Conservation (phyloP, 2,888 invertebrate species). For the Caenorhabditis imperialis region DNA sequence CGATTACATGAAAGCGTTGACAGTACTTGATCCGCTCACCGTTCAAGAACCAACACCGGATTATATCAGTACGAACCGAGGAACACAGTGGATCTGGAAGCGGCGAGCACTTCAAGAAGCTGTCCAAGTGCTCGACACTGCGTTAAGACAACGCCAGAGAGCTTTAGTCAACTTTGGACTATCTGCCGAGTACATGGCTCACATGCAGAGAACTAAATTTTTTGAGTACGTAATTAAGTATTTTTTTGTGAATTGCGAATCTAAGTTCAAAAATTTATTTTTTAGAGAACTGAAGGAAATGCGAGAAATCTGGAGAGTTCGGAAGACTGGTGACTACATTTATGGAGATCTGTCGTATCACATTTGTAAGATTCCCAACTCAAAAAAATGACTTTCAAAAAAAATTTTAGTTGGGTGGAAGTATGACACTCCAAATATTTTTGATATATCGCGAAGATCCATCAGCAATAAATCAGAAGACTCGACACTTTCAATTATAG, state of each 20-base stretch:
- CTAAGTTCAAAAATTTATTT: too few species aligned
- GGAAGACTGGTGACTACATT: slow-evolving; percentile 70
- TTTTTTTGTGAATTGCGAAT: too few species aligned
- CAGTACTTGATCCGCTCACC: slow-evolving; percentile 56
- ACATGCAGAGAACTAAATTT: slow-evolving; percentile 57
- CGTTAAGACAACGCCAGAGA: slow-evolving; percentile 35
- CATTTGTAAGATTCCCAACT: slow-evolving; percentile 66
- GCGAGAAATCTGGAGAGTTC: slow-evolving; percentile 73
- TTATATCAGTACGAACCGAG: slow-evolving; percentile 52
- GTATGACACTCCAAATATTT: slow-evolving; percentile 58
- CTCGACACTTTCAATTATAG: slow-evolving; percentile 17
- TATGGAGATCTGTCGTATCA: slow-evolving; percentile 76
- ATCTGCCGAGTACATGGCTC: slow-evolving; percentile 44
- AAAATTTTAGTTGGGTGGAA: slow-evolving; percentile 69
- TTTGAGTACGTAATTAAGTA: slow-evolving; percentile 56
- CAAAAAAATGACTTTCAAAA: too few species aligned
- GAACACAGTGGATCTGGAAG: slow-evolving; percentile 70
- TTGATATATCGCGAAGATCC: slow-evolving; percentile 62
- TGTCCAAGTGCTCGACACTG: slow-evolving; percentile 56
- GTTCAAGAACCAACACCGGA: slow-evolving; percentile 46
- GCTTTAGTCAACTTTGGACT: slow-evolving; percentile 26
- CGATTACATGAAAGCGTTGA: slow-evolving; percentile 65
- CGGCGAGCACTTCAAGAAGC: slow-evolving; percentile 69
- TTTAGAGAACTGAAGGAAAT: slow-evolving; percentile 69
- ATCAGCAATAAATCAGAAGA: slow-evolving; percentile 10